These are phyloP conservation scores for Drosophila teissieri DNA, from an alignment of 1,140 invertebrate species.

Conservation along the genomic window DNA sequence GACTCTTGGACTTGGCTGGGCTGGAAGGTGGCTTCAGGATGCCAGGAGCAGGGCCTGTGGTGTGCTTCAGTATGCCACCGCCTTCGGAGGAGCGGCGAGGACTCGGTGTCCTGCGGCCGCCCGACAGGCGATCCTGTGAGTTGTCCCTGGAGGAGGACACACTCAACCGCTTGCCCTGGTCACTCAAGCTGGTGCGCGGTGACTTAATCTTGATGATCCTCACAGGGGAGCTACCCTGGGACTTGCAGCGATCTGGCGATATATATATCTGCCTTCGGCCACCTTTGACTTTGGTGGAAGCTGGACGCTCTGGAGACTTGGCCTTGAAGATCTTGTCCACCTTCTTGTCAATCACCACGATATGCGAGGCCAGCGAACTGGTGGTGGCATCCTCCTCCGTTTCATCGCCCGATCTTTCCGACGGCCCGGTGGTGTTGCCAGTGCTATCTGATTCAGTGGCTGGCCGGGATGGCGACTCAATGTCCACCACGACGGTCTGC, in stretches of 20 bases:
- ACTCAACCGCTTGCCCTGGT: slow-evolving; percentile 76
- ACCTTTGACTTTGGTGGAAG: slow-evolving; percentile 47
- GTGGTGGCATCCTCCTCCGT: slow-evolving; percentile 67
- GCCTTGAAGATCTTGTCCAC: slow-evolving; percentile 83
- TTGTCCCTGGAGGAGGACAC: slow-evolving; percentile 74
- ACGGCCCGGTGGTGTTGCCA: slow-evolving; percentile 69
- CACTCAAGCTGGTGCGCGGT: slow-evolving; percentile 72
- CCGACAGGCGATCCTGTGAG: slow-evolving; percentile 76
- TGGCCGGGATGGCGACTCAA: slow-evolving; percentile 73
- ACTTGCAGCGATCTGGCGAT: slow-evolving; percentile 83
- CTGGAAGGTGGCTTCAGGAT: slow-evolving; percentile 80
- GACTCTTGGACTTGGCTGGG: slow-evolving; percentile 79
- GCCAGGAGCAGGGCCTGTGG: slow-evolving; percentile 55
- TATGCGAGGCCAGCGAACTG: slow-evolving; percentile 55
- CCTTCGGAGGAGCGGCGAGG: slow-evolving; percentile 76
- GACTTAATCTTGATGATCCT: slow-evolving; percentile 84
- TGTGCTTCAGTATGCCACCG: slow-evolving; percentile 78
- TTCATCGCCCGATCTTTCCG: slow-evolving; percentile 77
- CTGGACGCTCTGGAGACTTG: slow-evolving; percentile 65
- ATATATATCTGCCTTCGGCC: slow-evolving; percentile 77
- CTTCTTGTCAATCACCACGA: slow-evolving; percentile 82
- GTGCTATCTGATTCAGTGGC: slow-evolving; percentile 77
- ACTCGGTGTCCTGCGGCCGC: slow-evolving; percentile 74
- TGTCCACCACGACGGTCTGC: slow-evolving; percentile 75
- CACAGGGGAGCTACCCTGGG: slow-evolving; percentile 81